These are phyloP conservation scores for Melipona quadrifasciata DNA, from an alignment of 1,140 invertebrate species.

Conservation along the genomic window DNA sequence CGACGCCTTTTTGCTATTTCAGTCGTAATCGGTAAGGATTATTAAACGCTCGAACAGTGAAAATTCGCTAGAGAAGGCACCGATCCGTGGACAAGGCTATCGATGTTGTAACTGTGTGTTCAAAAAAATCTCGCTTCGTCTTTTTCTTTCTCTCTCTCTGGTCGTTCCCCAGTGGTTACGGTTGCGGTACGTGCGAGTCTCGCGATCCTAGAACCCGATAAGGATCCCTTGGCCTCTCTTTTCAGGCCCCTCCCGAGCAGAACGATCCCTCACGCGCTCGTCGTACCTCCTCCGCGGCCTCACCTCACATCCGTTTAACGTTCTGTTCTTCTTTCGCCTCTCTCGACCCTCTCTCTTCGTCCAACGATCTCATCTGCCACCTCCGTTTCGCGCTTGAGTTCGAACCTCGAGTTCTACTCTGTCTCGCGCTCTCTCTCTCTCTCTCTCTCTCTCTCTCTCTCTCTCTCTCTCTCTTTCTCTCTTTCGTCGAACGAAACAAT, in stretches of 20 bases:
- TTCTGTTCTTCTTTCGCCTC: slow-evolving; percentile 57
- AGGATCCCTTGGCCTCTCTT: slow-evolving; percentile 60
- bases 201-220: slow-evolving; percentile 77
- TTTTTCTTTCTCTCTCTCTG: neutral
- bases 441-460: neutral
- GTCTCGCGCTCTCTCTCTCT: neutral
- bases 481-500: neutral
- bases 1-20: too few species aligned
- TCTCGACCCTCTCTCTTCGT: neutral
- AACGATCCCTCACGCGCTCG: slow-evolving; percentile 60
- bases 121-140: slow-evolving; percentile 37
- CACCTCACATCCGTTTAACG: slow-evolving; percentile 62
- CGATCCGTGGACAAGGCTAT: neutral
- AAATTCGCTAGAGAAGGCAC: neutral
- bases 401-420: neutral
- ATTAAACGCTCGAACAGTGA: neutral
- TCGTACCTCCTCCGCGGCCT: slow-evolving; percentile 60
- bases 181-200: slow-evolving; percentile 75
- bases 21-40: too few species aligned
- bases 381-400: slow-evolving; percentile 50
- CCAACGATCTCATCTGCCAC: neutral
- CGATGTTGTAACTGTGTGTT: neutral
- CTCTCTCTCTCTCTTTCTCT: slow-evolving; percentile 28
- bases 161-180: slow-evolving; percentile 52
- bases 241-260: slow-evolving; percentile 52